Base-by-base conservation (phyloP, 2,797 vertebrate genomes). In the Phylloscopus collybita region DNA sequence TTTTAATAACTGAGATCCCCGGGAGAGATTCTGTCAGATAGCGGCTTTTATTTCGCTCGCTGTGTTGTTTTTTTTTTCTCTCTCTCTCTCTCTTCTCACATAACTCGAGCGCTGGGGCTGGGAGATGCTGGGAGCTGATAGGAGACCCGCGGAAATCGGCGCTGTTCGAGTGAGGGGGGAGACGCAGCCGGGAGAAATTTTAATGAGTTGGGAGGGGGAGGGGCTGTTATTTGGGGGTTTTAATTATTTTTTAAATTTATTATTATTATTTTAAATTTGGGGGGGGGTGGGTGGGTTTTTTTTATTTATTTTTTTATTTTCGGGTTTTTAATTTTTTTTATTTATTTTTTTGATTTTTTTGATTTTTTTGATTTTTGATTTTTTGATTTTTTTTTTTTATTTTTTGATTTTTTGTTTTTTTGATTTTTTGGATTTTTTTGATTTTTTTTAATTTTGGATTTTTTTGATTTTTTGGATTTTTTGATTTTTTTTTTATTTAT, bases 11-110 rank as follows among this genome's bases (percentile, higher is more conserved):
- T 94, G 57, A 90, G 91, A 92, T 93, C 88, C 93, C 79, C 93
- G 56, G 79, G 95, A 94, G 93, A 94, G 95, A 96, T 96, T 51
- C 74, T 88, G 88, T 85, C 91, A 88, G 97, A 97, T 95, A 96
- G 92, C 5, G 1, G 90, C 79, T 88, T 71, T 79, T 92, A 49
- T 87, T 95, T 82, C 73, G 71, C 47, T 74, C 4, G 27, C 30
- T 16, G 34, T 34, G 34, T 34, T 34, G 34, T 87, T 71, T 69
- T 30, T 34, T 7, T 1, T 32, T 71, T 54, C 8, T 34, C 34
- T 61, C n/a, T 8, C 40, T 42, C 11, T 10, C 60, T 49, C 88
- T 81, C 42, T 90, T n/a, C 50, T 74, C n/a, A 5, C 34, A 80
- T 66, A 93, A 91, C 83, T 61, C 88, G 30, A 67, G 82, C 80